A percentile compares a stretch with the other conserved stretches of the same genome.
Conservation (phyloP, 1,140 invertebrate species). For the Fopius arisanus region DNA sequence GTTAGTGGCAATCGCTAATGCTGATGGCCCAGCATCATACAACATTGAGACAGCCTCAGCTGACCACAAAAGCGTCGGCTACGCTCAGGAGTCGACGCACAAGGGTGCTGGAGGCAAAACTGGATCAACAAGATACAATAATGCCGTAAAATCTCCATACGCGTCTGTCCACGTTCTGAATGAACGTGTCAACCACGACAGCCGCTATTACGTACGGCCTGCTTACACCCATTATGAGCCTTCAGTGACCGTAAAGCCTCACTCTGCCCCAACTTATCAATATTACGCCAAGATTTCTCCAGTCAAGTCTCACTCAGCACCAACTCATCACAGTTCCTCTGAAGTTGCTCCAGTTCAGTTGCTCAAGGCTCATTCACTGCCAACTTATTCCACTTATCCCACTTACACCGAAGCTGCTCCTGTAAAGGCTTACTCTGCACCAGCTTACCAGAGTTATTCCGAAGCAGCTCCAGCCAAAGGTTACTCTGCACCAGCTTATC, state of each 20-base stretch:
- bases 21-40: slow-evolving; percentile 64
- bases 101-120: slow-evolving; percentile 66
- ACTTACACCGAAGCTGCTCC: slow-evolving; percentile 32
- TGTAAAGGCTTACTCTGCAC: slow-evolving; percentile 45
- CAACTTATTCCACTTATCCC: slow-evolving; percentile 39
- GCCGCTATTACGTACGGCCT: slow-evolving; percentile 26
- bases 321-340: slow-evolving; percentile 24
- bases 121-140: slow-evolving; percentile 64
- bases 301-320: slow-evolving; percentile 36
- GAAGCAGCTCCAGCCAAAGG: slow-evolving; percentile 41
- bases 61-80: slow-evolving; percentile 62
- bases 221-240: slow-evolving; percentile 13
- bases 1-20: slow-evolving; percentile 49
- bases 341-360: slow-evolving; percentile 32
- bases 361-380: slow-evolving; percentile 46
- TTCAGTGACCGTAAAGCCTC: slow-evolving; percentile 9
- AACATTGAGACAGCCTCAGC: slow-evolving; percentile 61
- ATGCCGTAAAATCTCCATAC: slow-evolving; percentile 64
- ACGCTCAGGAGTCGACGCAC: slow-evolving; percentile 67
- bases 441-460: slow-evolving; percentile 40
- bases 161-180: slow-evolving; percentile 66
- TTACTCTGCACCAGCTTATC: slow-evolving; percentile 40
- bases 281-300: slow-evolving; percentile 29
- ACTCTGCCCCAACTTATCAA: slow-evolving; percentile 37
- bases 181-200: slow-evolving; percentile 65